Conservation (phyloP, 2,113 vertebrate species). For the Otis tarda region DNA sequence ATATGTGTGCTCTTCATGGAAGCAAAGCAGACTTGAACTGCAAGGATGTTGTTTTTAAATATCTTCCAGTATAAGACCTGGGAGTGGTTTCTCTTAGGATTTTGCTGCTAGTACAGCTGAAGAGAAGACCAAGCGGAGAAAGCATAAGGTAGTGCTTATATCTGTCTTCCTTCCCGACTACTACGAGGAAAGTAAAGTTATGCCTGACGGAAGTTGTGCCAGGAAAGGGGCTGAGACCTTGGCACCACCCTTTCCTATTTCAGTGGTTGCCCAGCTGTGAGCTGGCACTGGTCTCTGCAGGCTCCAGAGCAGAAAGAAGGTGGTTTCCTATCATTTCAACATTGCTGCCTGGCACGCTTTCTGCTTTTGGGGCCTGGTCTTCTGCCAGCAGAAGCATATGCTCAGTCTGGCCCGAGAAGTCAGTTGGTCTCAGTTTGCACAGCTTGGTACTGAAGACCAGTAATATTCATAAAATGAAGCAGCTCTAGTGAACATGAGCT, state of each 20-base stretch:
- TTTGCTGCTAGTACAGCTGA: background rate
- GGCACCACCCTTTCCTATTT: background rate
- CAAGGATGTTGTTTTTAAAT: background rate
- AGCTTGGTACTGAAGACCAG: background rate
- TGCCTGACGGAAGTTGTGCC: background rate
- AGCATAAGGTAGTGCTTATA: background rate
- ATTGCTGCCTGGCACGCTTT: background rate
- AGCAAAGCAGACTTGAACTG: background rate
- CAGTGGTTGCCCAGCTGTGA: background rate
- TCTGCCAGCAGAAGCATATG: constrained; percentile 7
- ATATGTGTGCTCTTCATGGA: background rate
- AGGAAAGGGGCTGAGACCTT: constrained; percentile 16
- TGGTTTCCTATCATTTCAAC: background rate
- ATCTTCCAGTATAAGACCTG: background rate
- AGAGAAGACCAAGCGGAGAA: background rate
- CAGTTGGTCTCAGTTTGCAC: background rate
- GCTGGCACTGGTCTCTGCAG: background rate
- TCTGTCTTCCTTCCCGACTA: background rate
- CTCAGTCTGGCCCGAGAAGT: background rate
- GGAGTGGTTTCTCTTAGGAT: background rate
- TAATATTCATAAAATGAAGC: background rate
- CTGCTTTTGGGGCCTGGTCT: background rate
- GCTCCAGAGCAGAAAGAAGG: constrained; percentile 2
- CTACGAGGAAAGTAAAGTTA: background rate
- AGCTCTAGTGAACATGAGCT: background rate